Evolutionary conservation across 92 coral and sea anemone species (phyloP), one percentile per base, ranked within the genome.

Genomic region (Anthopleura xanthogrammica): DNA sequence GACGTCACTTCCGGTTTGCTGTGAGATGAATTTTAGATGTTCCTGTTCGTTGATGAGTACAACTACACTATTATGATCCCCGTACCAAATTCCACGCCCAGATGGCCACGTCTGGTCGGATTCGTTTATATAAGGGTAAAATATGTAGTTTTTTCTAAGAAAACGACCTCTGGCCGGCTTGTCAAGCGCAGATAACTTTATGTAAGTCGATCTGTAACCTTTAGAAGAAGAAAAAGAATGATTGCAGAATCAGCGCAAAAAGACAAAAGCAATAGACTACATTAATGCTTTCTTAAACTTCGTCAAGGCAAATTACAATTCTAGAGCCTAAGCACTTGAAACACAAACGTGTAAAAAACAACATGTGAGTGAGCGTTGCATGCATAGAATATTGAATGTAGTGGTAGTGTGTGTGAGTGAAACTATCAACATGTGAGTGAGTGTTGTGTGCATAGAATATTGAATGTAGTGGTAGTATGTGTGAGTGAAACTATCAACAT

Each of bases 1-100:
- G 14, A 88, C 72, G n/a, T 83, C 85, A 54, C 39, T 43, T 6
- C 88, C 90, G 75, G 64, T 77, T 20, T 86, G 65, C n/a, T 86
- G 89, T 20, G 79, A 66, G 41, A 86, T 64, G 60, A 89, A 70
- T 79, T 85, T 86, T 6, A 89, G 42, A 55, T 89, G 92, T 78
- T 89, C 92, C 14, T 82, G 81, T 60, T 86, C 92, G 64, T 89
- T 89, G 71, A 89, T 79, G 16, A 89, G 39, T 58, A 86, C 43
- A 20, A 88, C 80, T 41, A 68, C 39, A 36, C n/a, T 79, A 19
- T 60, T 73, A 10, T 60, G 16, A 16, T 16, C 46, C 20, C 85
- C 84, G 57, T 70, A 71, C 84, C 83, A 74, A 48, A 89, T 57
- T 40, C 89, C 83, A 17, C 86, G 75, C 12, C 84, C 89, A 12